These are phyloP conservation scores for Myiozetetes cayanensis DNA, from an alignment of 2,113 vertebrate genomes.

Conservation along the genomic window DNA sequence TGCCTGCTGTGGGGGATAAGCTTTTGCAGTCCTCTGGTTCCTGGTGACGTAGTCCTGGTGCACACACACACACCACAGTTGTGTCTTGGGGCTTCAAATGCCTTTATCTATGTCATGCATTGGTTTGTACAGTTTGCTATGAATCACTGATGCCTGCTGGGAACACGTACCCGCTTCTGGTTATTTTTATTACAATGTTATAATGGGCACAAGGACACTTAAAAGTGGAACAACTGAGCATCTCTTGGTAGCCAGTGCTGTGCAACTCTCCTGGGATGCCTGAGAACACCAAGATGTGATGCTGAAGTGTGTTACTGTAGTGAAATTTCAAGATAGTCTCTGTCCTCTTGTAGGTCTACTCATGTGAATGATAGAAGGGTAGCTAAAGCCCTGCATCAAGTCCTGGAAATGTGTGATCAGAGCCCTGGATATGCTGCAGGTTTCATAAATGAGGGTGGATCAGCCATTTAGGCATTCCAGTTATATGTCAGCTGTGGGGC, in stretches of 20 bases:
- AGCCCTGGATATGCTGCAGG: background rate
- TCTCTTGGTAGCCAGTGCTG: conserved; percentile 22
- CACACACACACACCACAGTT: background rate
- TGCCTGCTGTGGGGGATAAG: background rate
- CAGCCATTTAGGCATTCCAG: background rate
- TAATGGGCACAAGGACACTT: conserved; percentile 62
- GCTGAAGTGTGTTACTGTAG: background rate
- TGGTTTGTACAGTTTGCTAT: conserved; percentile 51
- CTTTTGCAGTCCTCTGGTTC: background rate
- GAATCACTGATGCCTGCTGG: conserved; percentile 65
- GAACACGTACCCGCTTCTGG: conserved; percentile 45
- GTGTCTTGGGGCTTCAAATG: conserved; percentile 61
- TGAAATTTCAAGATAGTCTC: background rate
- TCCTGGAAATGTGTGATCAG: background rate
- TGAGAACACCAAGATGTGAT: background rate
- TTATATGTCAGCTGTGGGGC: background rate
- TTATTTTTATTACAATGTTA: conserved; percentile 69
- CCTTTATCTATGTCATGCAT: conserved; percentile 59
- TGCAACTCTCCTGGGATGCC: conserved; percentile 15
- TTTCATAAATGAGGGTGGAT: background rate
- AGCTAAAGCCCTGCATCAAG: background rate
- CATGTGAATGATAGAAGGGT: background rate
- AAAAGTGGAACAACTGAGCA: conserved; percentile 47
- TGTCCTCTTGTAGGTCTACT: background rate
- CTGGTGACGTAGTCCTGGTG: conserved; percentile 4